Base-by-base conservation (phyloP, 2,797 vertebrate genomes). In the Petrocephalus schoutedeni region DNA sequence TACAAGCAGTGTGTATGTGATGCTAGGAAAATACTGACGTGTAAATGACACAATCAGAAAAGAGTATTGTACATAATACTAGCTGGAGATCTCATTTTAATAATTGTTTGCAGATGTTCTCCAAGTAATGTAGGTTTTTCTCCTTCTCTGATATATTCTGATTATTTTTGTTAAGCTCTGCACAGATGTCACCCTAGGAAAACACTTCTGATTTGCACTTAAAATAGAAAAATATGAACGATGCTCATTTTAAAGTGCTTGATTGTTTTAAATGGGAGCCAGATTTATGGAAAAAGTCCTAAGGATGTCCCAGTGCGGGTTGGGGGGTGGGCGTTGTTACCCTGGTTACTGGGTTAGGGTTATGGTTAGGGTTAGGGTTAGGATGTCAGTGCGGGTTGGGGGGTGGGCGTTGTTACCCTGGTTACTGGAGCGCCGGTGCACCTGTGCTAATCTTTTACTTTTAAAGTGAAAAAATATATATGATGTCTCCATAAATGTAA, bases 1-100 rank as follows among this genome's bases (percentile, higher is more conserved):
- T 92, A 93, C 57, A 59, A 88, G 86, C 64, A 28, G 87, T 90
- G 85, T 89, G 71, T 71, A 89, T 87, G 80, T 86, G 89, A 86
- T 87, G 71, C 85, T 86, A 84, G 82, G 88, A 64, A 87, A 86
- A 88, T 83, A 85, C 74, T 89, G 80, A 85, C 61, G 85, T 89
- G 77, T 88, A 89, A 88, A 87, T 89, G 86, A 90, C 88, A 89
- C 88, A 86, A 86, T 87, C 88, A 86, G 41, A 90, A 83, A 86
- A 87, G 21, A 87, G 49, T 53, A 82, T 82, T 88, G 71, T 90
- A 87, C 88, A 83, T 90, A 88, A 12, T 56, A 87, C 45, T 87
- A 87, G 87, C 82, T 89, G 89, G 89, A 89, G 88, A 89, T 86
- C 67, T 89, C 56, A 90, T 90, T 86, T 61, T 84, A 87, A 86